A percentile compares a stretch with the other conserved stretches of the same genome.
These are phyloP conservation scores for Eudemis profundana DNA, from an alignment of 2,888 invertebrate genomes.

Conservation along the genomic window DNA sequence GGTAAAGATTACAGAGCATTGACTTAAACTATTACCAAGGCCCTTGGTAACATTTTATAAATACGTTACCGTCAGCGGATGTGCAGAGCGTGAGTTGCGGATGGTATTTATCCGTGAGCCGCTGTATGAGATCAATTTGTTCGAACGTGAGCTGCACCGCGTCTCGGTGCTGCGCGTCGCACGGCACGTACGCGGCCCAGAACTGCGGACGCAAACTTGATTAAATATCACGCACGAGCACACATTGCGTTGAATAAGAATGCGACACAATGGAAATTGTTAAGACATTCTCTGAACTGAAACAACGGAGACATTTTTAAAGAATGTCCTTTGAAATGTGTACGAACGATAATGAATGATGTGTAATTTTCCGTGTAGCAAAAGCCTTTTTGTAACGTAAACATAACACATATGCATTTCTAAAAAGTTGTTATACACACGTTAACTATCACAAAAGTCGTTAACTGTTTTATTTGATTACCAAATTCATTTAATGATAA, in stretches of 20 bases:
- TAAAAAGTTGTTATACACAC: too few species aligned
- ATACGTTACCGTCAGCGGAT: conserved; percentile 89
- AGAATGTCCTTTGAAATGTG: not conserved
- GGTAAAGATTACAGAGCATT: too few species aligned
- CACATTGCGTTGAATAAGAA: conserved; percentile 42
- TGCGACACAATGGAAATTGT: conserved; percentile 28
- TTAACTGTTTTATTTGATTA: too few species aligned
- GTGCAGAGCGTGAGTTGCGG: conserved; percentile 92
- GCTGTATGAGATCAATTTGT: conserved; percentile 93
- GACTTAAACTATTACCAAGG: too few species aligned
- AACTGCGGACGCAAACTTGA: conserved; percentile 86
- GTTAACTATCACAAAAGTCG: too few species aligned
- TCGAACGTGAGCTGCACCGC: conserved; percentile 93
- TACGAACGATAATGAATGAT: too few species aligned
- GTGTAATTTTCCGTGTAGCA: too few species aligned
- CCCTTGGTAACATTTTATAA: conserved; percentile 14
- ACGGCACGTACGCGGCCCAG: conserved; percentile 95
- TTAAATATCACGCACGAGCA: conserved; percentile 73
- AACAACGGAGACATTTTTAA: conserved; percentile 21
- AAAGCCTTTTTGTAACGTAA: too few species aligned
- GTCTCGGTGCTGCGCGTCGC: conserved; percentile 92
- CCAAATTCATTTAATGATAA: too few species aligned
- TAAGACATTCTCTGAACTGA: conserved; percentile 5
- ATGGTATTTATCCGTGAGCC: conserved; percentile 91
- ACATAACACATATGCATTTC: too few species aligned